Base-by-base conservation (phyloP, 37 sponge, comb jelly and placozoan species). In the Theonella swinhoei region DNA sequence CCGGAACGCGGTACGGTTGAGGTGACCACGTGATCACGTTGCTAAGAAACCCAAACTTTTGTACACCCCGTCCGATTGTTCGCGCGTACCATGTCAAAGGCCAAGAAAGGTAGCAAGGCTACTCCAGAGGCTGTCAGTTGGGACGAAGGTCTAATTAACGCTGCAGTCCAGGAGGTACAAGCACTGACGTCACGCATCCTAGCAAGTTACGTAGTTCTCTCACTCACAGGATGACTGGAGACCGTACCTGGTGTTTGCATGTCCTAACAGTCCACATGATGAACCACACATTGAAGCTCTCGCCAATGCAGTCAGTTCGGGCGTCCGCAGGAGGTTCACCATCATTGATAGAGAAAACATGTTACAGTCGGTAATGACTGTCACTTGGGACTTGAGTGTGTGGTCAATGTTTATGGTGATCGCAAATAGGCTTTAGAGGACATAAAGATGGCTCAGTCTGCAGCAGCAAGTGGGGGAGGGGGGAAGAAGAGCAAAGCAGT, bases 161-260 rank as follows among this genome's bases (percentile, higher is more conserved):
- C 71, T 4, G 64, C 31, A 22, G 38, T 73, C 0, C 26, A 74
- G 24, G 75, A 80, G 38, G 87, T 87, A 78, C 58, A 77, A 60
- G 23, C 1, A 35, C 30, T n/a, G n/a, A n/a, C n/a, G n/a, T n/a
- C n/a, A n/a, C n/a, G n/a, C n/a, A n/a, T n/a, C n/a, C n/a, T n/a
- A n/a, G n/a, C n/a, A n/a, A n/a, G n/a, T n/a, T n/a, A n/a, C n/a
- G n/a, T n/a, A n/a, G 43, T 42, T 28, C 38, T 23, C 1, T 24
- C 3, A 35, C 20, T 68, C 39, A 7, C 54, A 92, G 93, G 74
- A 72, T 37, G 67, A 66, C 40, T 93, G 93, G 93, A 70, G 69
- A 7, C 76, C 87, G 24, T 85, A 66, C 38, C 64, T 93, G 34
- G 38, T 85, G 23, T 81, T 89, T 35, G 62, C 89, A 2, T 83